Evolutionary conservation across 2,888 invertebrate species (phyloP).

Genomic region (Heliconius cydno): DNA sequence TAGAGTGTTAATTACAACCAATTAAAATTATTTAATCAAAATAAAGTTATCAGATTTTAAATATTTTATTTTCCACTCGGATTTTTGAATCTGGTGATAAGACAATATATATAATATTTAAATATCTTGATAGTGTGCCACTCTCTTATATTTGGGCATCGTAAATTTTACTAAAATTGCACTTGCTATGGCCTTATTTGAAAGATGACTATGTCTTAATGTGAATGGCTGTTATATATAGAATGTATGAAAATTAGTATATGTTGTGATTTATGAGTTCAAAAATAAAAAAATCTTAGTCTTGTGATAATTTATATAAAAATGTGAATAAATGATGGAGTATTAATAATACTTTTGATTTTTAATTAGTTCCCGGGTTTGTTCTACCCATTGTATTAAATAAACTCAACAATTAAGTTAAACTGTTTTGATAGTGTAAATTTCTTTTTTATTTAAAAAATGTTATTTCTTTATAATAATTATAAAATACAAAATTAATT

Average conservation of each 20-base stretch:
- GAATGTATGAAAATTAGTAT: slow-evolving; percentile 71
- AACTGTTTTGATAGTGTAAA: neutral
- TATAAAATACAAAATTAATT: too few species aligned
- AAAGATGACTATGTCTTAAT: slow-evolving; percentile 59
- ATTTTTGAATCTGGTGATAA: slow-evolving; percentile 60
- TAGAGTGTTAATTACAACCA: neutral
- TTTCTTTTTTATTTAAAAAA: too few species aligned
- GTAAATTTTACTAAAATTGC: slow-evolving; percentile 58
- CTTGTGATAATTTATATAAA: slow-evolving; percentile 83
- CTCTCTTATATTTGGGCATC: slow-evolving; percentile 48
- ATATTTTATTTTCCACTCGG: slow-evolving; percentile 50
- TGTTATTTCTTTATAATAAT: too few species aligned
- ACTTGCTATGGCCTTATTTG: slow-evolving; percentile 76
- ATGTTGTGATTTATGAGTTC: slow-evolving; percentile 82
- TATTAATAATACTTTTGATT: slow-evolving; percentile 63
- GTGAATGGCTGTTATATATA: slow-evolving; percentile 76
- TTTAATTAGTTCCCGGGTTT: slow-evolving; percentile 47
- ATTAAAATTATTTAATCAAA: neutral
- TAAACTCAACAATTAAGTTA: neutral
- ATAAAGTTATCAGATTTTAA: slow-evolving; percentile 1
- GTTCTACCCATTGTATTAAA: slow-evolving; percentile 4
- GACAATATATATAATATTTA: slow-evolving; percentile 68
- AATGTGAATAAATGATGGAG: slow-evolving; percentile 82
- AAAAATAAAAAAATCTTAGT: slow-evolving; percentile 77
- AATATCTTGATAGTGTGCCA: slow-evolving; percentile 65